These are phyloP conservation scores for Esperia sulphurella DNA, from an alignment of 2,888 invertebrate genomes.

Conservation along the genomic window DNA sequence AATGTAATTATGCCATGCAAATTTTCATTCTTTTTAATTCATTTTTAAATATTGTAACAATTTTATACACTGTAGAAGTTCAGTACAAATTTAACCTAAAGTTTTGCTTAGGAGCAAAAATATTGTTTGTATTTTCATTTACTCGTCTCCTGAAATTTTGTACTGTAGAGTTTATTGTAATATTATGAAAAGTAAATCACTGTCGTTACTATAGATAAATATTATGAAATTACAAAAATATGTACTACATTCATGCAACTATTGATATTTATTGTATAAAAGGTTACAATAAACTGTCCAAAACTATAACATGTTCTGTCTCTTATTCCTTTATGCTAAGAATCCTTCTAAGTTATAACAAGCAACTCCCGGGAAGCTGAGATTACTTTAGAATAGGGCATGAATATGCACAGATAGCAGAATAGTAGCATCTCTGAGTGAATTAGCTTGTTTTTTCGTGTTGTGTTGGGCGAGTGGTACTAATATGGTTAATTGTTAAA, in stretches of 20 bases:
- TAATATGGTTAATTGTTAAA: constrained; percentile 79
- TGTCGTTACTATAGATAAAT: background rate
- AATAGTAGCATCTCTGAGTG: constrained; percentile 13
- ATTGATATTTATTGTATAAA: constrained; percentile 13
- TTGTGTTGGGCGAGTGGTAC: constrained; percentile 22
- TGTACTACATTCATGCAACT: background rate
- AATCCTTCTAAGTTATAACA: background rate
- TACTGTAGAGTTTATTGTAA: background rate
- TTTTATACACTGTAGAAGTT: too few relatives aligned
- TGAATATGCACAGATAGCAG: constrained; percentile 14
- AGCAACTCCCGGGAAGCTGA: constrained; percentile 58
- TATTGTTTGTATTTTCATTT: background rate
- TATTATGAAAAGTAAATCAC: background rate
- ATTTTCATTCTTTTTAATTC: too few relatives aligned
- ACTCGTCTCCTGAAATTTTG: background rate
- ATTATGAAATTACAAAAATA: too few relatives aligned
- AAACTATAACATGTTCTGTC: constrained; percentile 25
- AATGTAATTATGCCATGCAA: too few relatives aligned
- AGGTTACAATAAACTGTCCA: constrained; percentile 42
- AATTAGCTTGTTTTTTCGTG: constrained; percentile 29
- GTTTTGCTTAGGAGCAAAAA: background rate
- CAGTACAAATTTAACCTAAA: too few relatives aligned
- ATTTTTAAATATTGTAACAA: too few relatives aligned
- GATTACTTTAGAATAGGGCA: constrained; percentile 28
- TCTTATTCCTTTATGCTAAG: constrained; percentile 18